Percentiles rank a stretch among this genome's conserved stretches.
phyloP scores from a whole-genome alignment of 2,797 vertebrate species.

The Rhinatrema bivittatum region DNA sequence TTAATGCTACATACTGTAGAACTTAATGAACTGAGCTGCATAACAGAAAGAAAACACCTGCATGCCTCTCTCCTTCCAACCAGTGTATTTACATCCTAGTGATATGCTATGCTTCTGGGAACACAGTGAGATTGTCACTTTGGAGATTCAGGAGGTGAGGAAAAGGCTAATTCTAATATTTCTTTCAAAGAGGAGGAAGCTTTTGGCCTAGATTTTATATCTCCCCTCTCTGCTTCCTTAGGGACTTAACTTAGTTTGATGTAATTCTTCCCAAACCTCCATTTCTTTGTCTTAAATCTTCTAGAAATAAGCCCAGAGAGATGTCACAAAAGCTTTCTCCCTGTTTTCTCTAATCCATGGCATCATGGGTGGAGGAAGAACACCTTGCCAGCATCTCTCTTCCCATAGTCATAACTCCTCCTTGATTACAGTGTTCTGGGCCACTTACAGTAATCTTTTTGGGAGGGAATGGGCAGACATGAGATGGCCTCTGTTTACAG shows the following conservation, averaged over 20 bases:
- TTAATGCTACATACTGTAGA: no score
- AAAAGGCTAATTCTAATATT: not conserved
- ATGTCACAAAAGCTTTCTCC: not conserved
- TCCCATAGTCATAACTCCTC: no score
- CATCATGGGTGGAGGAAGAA: not conserved
- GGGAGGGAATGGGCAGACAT: no score
- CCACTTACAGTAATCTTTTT: not conserved
- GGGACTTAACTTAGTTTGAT: not conserved
- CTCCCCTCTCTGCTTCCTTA: not conserved
- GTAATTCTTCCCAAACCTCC: not conserved
- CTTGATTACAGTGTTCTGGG: not conserved
- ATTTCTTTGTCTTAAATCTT: no score
- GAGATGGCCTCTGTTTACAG: not conserved
- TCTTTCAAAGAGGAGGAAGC: rapidly evolving
- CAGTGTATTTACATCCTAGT: no score
- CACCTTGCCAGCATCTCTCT: not conserved
- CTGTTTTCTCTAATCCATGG: no score
- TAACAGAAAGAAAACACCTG: no score
- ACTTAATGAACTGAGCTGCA: no score
- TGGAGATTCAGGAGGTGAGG: not conserved
- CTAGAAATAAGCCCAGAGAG: not conserved
- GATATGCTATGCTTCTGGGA: no score
- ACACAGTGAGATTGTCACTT: no score
- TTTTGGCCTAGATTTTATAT: not conserved
- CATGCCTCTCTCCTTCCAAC: no score